Percentiles rank a stretch among this genome's conserved stretches.
phyloP scores from a whole-genome alignment of 92 coral and sea anemone genomes.

The Paramuricea clavata region DNA sequence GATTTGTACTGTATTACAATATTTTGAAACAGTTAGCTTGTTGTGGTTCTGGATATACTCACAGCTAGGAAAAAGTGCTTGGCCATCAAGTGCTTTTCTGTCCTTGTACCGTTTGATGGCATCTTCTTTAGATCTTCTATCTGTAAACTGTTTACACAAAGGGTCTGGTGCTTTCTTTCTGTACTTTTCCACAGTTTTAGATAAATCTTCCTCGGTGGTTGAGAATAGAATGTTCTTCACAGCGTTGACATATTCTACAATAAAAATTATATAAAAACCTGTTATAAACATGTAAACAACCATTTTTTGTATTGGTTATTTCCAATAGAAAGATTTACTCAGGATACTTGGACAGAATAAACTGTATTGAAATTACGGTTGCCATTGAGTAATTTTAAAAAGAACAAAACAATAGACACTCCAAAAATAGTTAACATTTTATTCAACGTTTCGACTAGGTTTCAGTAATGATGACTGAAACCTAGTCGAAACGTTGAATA shows the following conservation, averaged over 20 bases:
- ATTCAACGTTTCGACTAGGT: too few relatives aligned
- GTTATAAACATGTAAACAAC: background rate
- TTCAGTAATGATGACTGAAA: too few relatives aligned
- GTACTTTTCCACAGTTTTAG: background rate
- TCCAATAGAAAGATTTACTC: background rate
- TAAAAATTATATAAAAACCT: background rate
- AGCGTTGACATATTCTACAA: background rate
- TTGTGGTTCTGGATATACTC: background rate
- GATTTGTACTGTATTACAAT: too few relatives aligned
- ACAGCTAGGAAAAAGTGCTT: conserved; percentile 14
- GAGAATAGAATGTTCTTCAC: background rate
- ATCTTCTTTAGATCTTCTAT: background rate
- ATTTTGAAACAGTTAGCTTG: background rate
- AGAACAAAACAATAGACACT: too few relatives aligned
- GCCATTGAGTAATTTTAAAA: too few relatives aligned
- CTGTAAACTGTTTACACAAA: background rate
- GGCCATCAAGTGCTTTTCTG: conserved; percentile 29
- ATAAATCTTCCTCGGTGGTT: background rate
- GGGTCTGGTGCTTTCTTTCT: background rate
- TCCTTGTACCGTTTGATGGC: background rate
- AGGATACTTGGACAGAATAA: background rate
- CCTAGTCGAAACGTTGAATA: too few relatives aligned
- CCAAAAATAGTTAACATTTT: too few relatives aligned
- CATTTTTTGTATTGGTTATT: background rate
- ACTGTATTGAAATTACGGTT: too few relatives aligned